These are phyloP conservation scores for Prunella himalayana DNA, from an alignment of 2,113 vertebrate species.

Conservation along the genomic window DNA sequence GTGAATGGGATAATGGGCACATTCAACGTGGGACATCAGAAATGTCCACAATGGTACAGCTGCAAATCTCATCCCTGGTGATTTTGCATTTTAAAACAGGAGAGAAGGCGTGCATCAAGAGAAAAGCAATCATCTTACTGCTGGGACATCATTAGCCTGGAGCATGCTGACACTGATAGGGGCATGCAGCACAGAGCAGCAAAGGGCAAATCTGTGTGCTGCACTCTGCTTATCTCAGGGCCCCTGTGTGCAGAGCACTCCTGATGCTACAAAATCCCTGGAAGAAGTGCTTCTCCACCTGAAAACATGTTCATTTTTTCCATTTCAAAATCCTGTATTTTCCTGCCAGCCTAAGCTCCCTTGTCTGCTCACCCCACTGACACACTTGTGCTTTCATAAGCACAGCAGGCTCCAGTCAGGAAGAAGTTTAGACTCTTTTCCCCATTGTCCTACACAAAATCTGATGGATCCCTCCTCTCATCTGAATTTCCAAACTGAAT, in stretches of 20 bases:
- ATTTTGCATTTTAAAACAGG: neutral
- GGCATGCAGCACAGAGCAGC: rapidly evolving
- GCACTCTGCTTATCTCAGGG: neutral
- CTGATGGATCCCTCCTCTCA: neutral
- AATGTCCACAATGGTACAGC: neutral
- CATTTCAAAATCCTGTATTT: neutral
- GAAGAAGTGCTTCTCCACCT: neutral
- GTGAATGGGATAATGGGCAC: neutral
- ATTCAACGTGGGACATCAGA: rapidly evolving
- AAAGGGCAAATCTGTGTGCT: neutral
- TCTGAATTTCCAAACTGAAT: neutral
- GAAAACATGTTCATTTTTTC: neutral
- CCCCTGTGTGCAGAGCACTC: neutral
- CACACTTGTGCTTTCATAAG: neutral
- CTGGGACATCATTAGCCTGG: neutral
- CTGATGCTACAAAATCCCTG: neutral
- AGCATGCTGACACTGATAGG: neutral
- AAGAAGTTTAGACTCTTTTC: neutral
- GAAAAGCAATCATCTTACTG: neutral
- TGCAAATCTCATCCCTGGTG: neutral
- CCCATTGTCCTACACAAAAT: neutral
- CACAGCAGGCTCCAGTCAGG: neutral
- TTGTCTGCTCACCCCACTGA: neutral
- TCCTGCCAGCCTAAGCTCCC: neutral
- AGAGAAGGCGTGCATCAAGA: neutral